Conservation (phyloP, 1,140 invertebrate genomes). For the Aporrectodea caliginosa region DNA sequence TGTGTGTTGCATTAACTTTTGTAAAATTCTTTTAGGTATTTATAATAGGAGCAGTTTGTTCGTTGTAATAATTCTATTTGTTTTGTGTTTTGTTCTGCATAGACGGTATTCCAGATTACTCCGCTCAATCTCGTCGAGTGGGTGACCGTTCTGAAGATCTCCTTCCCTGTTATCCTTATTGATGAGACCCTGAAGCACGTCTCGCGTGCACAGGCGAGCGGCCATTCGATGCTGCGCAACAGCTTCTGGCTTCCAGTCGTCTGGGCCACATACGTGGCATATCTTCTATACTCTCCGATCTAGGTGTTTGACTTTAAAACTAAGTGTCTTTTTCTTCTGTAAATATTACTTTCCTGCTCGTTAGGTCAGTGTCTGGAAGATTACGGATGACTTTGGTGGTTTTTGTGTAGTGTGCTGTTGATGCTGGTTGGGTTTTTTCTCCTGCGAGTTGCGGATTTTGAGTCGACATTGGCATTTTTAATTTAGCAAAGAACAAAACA, state of each 20-base stretch:
- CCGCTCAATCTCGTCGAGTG: constrained; percentile 86
- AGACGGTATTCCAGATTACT: constrained; percentile 97
- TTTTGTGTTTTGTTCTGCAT: constrained; percentile 41
- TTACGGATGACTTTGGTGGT: too few relatives aligned
- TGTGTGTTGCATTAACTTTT: neutral
- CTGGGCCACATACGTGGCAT: neutral
- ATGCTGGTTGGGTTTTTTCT: too few relatives aligned
- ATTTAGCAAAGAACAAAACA: too few relatives aligned
- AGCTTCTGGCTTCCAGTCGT: neutral
- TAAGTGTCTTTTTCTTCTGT: too few relatives aligned
- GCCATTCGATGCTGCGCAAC: neutral
- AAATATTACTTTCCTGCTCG: too few relatives aligned
- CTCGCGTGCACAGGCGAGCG: neutral
- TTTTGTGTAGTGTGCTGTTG: too few relatives aligned
- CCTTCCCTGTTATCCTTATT: constrained; percentile 91
- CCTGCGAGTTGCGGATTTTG: too few relatives aligned
- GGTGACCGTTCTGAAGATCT: constrained; percentile 97
- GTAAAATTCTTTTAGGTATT: neutral
- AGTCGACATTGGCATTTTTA: too few relatives aligned
- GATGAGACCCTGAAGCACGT: constrained; percentile 96
- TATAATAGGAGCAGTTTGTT: neutral
- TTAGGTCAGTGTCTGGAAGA: too few relatives aligned
- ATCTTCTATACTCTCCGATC: neutral
- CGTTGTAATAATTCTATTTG: neutral
- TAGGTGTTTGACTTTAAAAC: constrained; percentile 2